Base-by-base conservation (phyloP, 2,113 vertebrate genomes). In the Struthidea cinerea region DNA sequence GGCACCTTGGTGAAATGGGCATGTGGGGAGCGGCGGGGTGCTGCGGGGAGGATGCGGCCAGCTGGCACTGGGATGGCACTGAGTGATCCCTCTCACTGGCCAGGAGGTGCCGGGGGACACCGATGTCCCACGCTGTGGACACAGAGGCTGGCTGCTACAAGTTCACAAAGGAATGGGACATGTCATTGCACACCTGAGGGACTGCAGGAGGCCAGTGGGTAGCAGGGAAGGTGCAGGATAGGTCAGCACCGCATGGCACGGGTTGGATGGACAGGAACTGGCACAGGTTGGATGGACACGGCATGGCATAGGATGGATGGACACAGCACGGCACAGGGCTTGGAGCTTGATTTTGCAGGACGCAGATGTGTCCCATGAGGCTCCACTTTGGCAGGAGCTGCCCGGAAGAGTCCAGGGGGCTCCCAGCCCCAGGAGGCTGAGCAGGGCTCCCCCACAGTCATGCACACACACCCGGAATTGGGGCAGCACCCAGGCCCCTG, bases 391-490 rank as follows among this genome's bases (percentile, higher is more conserved):
- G 17, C 35, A 44, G 52, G 56, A 27, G 65, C 39, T 46, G 19
- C 76, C 53, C 1, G 0, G 30, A 41, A 16, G 23, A 8, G 30
- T 3, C 6, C 8, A 2, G 15, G 37, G 55, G 37, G 16, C 18
- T 74, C 42, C 39, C 46, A 78, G 49, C 4, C 11, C 46, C 1
- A 9, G 73, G 61, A 42, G 39, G 11, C 5, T 3, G 2, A 47
- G 78, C 78, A 73, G 44, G 27, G 35, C 32, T 49, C 49, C 35
- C 16, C 32, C 6, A 3, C 7, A 10, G 56, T 32, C 63, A 19
- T 0, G 26, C 27, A 57, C 21, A 30, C 0, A 11, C 13, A 1
- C 53, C 30, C 6, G 13, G 28, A 30, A 37, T 0, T 23, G n/a
- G n/a, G 10, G 39, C 30, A 68, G 64, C 78, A 75, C 35, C 49